Percentiles rank a stretch among this genome's conserved stretches.
phyloP scores from a whole-genome alignment of 2,113 vertebrate species.

The Campylomormyrus numenius region DNA sequence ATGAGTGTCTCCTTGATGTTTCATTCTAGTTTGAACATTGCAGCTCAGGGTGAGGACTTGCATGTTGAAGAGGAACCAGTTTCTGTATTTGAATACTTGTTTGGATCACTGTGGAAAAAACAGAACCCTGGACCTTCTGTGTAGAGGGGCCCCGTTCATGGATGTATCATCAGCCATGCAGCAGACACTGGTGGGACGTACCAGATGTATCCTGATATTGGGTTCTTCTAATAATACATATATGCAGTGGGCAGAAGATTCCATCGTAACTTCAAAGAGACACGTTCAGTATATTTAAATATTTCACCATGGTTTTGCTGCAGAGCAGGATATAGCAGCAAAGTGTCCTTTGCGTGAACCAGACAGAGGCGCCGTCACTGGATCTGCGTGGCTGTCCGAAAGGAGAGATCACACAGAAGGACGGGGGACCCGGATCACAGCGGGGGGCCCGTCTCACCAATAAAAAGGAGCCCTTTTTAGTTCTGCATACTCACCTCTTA shows the following conservation, averaged over 20 bases:
- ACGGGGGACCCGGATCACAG: slow-evolving; percentile 31
- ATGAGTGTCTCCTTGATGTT: neutral
- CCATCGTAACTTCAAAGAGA: neutral
- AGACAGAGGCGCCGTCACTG: neutral
- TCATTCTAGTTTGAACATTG: neutral
- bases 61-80: neutral
- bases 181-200: neutral
- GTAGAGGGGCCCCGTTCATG: neutral
- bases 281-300: neutral
- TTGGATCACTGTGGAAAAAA: neutral
- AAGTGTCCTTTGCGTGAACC: neutral
- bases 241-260: neutral
- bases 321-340: neutral
- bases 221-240: neutral
- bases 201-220: neutral
- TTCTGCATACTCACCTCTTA: slow-evolving; percentile 59
- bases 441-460: slow-evolving; percentile 44
- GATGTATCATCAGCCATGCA: neutral
- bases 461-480: slow-evolving; percentile 58
- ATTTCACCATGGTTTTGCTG: neutral
- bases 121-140: neutral
- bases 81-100: neutral
- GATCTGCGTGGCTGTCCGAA: neutral
- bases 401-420: neutral
- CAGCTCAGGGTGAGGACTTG: neutral